phyloP scores from a whole-genome alignment of 2,113 vertebrate genomes.

The Delphinapterus leucas region DNA sequence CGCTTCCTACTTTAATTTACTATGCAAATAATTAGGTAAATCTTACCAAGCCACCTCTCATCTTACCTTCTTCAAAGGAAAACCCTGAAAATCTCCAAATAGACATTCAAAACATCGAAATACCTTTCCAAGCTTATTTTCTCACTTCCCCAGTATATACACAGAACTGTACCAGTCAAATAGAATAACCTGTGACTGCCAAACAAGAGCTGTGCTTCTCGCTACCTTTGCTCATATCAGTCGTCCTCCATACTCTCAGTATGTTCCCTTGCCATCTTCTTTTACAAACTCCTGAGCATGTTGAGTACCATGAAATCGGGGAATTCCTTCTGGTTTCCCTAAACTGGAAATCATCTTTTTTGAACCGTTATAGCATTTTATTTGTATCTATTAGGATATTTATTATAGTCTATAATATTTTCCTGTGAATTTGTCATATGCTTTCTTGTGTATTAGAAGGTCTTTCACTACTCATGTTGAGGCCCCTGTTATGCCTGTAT shows the following conservation, averaged over 20 bases:
- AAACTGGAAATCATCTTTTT: background rate
- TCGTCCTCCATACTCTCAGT: background rate
- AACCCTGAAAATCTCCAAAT: background rate
- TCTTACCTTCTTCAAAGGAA: background rate
- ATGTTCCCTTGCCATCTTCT: background rate
- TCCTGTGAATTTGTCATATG: background rate
- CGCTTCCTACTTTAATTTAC: constrained; percentile 1
- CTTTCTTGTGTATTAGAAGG: background rate
- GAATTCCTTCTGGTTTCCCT: background rate
- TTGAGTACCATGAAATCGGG: background rate
- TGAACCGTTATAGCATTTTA: background rate
- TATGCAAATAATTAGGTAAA: background rate
- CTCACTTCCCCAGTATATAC: background rate
- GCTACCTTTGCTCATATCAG: too few species aligned
- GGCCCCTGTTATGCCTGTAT: background rate
- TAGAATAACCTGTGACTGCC: background rate
- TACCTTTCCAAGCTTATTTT: background rate
- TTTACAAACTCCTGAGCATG: background rate
- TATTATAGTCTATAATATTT: background rate
- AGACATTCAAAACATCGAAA: background rate
- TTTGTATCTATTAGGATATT: background rate
- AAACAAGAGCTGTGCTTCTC: background rate
- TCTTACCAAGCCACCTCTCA: background rate
- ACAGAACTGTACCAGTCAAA: background rate
- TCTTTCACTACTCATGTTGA: background rate